Conservation (phyloP, 2,888 invertebrate genomes). For the Sphaerophoria rueppellii region DNA sequence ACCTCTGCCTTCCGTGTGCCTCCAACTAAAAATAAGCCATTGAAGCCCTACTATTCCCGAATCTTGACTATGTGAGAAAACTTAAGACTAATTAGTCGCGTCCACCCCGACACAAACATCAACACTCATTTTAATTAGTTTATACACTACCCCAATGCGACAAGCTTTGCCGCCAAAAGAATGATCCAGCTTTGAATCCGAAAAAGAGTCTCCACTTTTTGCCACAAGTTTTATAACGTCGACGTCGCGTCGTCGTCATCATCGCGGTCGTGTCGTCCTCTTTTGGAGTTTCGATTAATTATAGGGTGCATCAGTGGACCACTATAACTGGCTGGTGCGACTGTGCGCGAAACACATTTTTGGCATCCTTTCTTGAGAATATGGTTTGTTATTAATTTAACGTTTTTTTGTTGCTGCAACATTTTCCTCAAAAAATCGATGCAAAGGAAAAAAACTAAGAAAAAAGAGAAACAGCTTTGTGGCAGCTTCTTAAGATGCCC, state of each 20-base stretch:
- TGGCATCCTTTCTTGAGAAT: constrained; percentile 52
- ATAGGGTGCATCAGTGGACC: constrained; percentile 50
- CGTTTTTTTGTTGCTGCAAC: constrained; percentile 73
- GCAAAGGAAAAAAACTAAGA: constrained; percentile 11
- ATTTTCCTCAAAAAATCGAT: constrained; percentile 73
- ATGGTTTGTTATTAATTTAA: constrained; percentile 67
- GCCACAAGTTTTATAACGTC: constrained; percentile 13
- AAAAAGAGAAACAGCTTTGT: constrained; percentile 8
- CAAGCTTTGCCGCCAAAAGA: constrained; percentile 23
- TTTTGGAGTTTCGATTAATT: constrained; percentile 64
- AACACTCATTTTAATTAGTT: constrained; percentile 72
- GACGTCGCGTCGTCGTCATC: too few relatives aligned
- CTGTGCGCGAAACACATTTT: constrained; percentile 4
- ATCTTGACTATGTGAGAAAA: constrained; percentile 44
- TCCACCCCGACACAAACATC: constrained; percentile 71
- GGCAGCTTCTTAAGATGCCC: constrained; percentile 64
- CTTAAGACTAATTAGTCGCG: constrained; percentile 68
- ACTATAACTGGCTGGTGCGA: neutral
- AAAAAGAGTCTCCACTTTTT: constrained; percentile 31
- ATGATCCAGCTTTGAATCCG: neutral
- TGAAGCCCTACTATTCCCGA: neutral
- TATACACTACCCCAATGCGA: constrained; percentile 57
- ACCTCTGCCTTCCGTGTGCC: constrained; percentile 65
- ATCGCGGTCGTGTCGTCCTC: constrained; percentile 38
- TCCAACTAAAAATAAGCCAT: neutral